phyloP scores from a whole-genome alignment of 2,113 vertebrate genomes.

The Helogale parvula region DNA sequence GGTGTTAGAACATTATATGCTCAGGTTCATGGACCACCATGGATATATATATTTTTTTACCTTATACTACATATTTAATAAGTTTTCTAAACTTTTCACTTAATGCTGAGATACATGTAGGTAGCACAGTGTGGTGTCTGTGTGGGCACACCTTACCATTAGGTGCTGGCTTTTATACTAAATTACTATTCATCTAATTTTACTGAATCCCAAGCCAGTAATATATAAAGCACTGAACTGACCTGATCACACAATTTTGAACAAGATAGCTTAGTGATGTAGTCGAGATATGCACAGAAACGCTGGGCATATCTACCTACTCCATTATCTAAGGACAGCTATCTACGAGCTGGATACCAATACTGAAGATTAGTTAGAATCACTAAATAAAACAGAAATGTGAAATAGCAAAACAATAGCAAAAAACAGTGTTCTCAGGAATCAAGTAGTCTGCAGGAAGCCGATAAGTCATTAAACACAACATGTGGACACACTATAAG shows the following conservation, averaged over 20 bases:
- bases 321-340: neutral
- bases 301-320: neutral
- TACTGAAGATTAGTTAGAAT: constrained; percentile 59
- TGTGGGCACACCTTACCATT: neutral
- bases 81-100: neutral
- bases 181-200: neutral
- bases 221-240: neutral
- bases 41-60: neutral
- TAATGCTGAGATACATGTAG: neutral
- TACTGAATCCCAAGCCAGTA: neutral
- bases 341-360: neutral
- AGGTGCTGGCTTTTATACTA: neutral
- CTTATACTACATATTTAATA: neutral
- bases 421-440: constrained; percentile 48
- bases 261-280: neutral
- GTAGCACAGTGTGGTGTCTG: neutral
- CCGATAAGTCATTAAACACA: constrained; percentile 55
- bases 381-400: constrained; percentile 22
- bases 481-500: neutral
- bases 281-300: neutral
- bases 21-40: neutral
- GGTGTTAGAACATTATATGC: neutral
- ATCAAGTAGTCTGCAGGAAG: constrained; percentile 44
- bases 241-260: neutral
- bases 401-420: constrained; percentile 26